Evolutionary conservation across 2,888 invertebrate species (phyloP).

Genomic region (Aspidapion aeneum): DNA sequence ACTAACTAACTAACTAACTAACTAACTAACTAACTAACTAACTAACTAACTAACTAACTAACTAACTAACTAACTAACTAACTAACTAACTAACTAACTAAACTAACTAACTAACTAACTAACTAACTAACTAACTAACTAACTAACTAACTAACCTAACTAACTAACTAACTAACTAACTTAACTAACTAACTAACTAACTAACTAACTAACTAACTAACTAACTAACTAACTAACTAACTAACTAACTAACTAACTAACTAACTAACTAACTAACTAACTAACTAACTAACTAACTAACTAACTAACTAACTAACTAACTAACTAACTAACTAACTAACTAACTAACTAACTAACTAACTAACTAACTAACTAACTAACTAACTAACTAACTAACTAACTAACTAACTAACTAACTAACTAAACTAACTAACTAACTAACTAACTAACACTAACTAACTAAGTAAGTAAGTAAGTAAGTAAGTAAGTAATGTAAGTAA

Average conservation of each 20-base stretch:
- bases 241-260: background rate
- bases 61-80: background rate
- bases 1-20: background rate
- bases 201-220: background rate
- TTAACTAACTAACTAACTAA: background rate
- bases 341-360: background rate
- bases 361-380: background rate
- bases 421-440: background rate
- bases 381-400: background rate
- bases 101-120: background rate
- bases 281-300: background rate
- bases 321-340: background rate
- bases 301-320: background rate
- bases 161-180: background rate
- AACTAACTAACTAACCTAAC: background rate
- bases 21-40: background rate
- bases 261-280: background rate
- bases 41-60: background rate
- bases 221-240: background rate
- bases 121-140: background rate
- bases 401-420: background rate
- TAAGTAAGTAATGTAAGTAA: background rate
- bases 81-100: background rate
- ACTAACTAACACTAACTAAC: background rate
- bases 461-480: background rate